Evolutionary conservation across 2,888 invertebrate species (phyloP).

Genomic region (Junonia oenone): DNA sequence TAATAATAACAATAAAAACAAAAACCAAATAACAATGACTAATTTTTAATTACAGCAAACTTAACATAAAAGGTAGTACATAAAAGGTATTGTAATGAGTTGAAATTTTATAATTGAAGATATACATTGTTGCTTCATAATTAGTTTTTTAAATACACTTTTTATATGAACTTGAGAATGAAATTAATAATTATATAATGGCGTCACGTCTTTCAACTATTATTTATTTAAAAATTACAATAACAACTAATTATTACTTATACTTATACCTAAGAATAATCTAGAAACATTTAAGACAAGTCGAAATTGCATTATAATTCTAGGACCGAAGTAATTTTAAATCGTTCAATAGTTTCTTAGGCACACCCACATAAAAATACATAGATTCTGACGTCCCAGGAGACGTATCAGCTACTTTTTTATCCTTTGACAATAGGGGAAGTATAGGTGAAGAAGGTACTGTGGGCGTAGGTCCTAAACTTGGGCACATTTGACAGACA

Average conservation of each 20-base stretch:
- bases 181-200: neutral
- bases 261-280: neutral
- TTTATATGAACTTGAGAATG: too few species aligned
- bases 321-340: constrained; percentile 2
- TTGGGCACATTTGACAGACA: constrained; percentile 23
- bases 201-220: neutral
- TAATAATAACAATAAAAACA: too few species aligned
- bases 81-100: too few species aligned
- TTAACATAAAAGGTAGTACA: too few species aligned
- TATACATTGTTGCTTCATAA: too few species aligned
- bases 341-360: constrained; percentile 37
- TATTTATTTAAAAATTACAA: neutral
- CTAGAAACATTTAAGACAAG: too few species aligned
- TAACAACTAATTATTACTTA: neutral
- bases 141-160: too few species aligned
- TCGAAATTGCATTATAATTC: too few species aligned
- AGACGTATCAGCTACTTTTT: neutral
- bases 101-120: too few species aligned
- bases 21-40: too few species aligned
- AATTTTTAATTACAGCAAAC: too few species aligned
- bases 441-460: neutral
- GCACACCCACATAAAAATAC: constrained; percentile 53
- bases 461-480: neutral
- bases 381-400: constrained; percentile 31
- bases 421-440: neutral